Evolutionary conservation across 2,797 vertebrate species (phyloP), one percentile per base, ranked within the genome.

Genomic region (Silurus aristotelis): DNA sequence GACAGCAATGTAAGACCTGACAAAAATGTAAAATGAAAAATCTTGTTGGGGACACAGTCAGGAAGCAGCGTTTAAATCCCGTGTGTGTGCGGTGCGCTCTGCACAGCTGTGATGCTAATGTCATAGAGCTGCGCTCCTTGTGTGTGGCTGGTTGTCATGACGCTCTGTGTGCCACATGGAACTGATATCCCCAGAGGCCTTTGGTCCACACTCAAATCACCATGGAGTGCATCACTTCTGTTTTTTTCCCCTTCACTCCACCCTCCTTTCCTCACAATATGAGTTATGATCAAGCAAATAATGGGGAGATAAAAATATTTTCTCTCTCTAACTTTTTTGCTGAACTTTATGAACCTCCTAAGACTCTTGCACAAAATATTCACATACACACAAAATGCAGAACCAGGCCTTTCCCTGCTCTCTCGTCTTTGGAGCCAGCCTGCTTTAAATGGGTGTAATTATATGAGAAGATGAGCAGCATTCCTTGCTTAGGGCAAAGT

Each of bases 381-480:
- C 31, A 10, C 48, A 52, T 7, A 10, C 5, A 52, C 48, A 52
- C 48, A 52, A 9, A 20, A 82, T 13, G 73, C 63, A 77, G 63
- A 89, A 46, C 14, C 81, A 67, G 27, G 22, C 66, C 38, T 63
- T 80, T 60, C 64, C 61, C 8, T 58, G 5, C 15, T 52, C 71
- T 63, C 71, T 27, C 43, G 58, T 83, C 75, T 83, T 58, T 88
- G 92, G 91, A 93, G 90, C 92, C 83, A 89, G 91, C 91, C 90
- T 92, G 88, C 84, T 94, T 95, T 95, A 95, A 95, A 95, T 93
- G 93, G 92, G 90, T 92, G 92, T 95, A 95, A 96, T 96, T 96
- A 95, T 92, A 94, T 90, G 92, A 95, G 94, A 96, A 95, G 94
- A 96, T 94, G 94, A 95, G 95, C 94, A 94, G 93, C 95, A 95